A percentile compares a stretch with the other conserved stretches of the same genome.
Evolutionary conservation across 2,888 invertebrate species (phyloP).

Genomic region (Acleris literana): DNA sequence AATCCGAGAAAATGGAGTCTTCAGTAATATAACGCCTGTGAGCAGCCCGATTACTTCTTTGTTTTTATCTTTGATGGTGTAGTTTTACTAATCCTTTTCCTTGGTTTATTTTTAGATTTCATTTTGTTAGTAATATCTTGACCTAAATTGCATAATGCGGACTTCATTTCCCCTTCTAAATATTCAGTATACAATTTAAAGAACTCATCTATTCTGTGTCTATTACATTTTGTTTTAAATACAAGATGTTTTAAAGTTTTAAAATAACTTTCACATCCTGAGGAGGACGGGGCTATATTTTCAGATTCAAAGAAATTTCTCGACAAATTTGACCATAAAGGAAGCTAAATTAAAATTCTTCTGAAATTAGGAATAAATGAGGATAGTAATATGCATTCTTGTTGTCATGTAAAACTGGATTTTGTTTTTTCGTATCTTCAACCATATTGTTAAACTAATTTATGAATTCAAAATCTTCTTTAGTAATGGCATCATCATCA

Average conservation of each 20-base stretch:
- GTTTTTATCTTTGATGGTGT: slow-evolving; percentile 5
- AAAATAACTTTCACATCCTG: slow-evolving; percentile 21
- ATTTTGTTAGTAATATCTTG: slow-evolving; percentile 17
- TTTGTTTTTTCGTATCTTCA: slow-evolving; percentile 9
- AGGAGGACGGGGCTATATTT: slow-evolving; percentile 18
- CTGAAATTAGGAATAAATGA: slow-evolving; percentile 16
- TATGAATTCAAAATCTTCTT: slow-evolving; percentile 18
- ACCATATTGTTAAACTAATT: slow-evolving; percentile 17
- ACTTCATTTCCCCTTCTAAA: slow-evolving; percentile 13
- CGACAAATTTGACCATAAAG: slow-evolving; percentile 20
- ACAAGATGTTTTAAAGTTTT: slow-evolving; percentile 7
- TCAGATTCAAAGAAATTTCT: slow-evolving; percentile 19
- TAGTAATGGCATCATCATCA: slow-evolving; percentile 7
- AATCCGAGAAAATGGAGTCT: slow-evolving; percentile 19
- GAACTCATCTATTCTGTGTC: slow-evolving; percentile 16
- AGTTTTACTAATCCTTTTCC: slow-evolving; percentile 12
- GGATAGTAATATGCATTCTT: slow-evolving; percentile 22
- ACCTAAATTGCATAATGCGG: slow-evolving; percentile 9
- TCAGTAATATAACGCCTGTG: slow-evolving; percentile 9
- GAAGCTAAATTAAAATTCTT: slow-evolving; percentile 17
- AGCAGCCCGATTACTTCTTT: slow-evolving; percentile 6
- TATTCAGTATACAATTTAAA: slow-evolving; percentile 4
- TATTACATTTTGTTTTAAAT: slow-evolving; percentile 14
- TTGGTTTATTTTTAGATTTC: slow-evolving; percentile 6
- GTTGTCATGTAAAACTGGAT: slow-evolving; percentile 8